phyloP scores from a whole-genome alignment of 53 echinoderm and acorn worm species.

The Mesocentrotus franciscanus region DNA sequence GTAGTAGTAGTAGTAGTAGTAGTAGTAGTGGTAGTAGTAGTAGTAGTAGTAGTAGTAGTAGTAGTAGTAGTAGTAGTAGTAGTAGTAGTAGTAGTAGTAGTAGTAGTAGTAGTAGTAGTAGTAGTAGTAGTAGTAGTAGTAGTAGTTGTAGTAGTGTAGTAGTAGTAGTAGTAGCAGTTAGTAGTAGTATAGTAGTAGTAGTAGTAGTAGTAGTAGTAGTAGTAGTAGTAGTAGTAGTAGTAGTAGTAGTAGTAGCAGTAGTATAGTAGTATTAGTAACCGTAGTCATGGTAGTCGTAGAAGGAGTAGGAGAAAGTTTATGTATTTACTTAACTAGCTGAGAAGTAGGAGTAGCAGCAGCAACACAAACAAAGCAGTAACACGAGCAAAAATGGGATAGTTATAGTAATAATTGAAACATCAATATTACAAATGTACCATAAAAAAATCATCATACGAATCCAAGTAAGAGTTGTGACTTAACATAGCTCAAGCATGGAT shows the following conservation, averaged over 20 bases:
- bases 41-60: conserved; percentile 12
- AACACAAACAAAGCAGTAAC: no score
- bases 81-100: conserved; percentile 44
- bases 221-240: conserved; percentile 13
- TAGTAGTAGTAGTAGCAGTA: conserved; percentile 15
- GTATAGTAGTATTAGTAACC: conserved; percentile 22
- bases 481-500: no score
- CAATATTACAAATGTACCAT: no score
- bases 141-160: no score
- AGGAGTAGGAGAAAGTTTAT: background rate
- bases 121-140: background rate
- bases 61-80: conserved; percentile 5
- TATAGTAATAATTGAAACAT: no score
- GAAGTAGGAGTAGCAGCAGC: no score
- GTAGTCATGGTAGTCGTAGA: background rate
- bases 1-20: conserved; percentile 7
- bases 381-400: no score
- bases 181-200: no score
- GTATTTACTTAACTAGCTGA: no score
- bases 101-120: conserved; percentile 41
- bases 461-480: no score
- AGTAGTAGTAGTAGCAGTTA: background rate
- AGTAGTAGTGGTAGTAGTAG: conserved; percentile 36
- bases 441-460: no score
- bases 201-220: conserved; percentile 8